Conservation (phyloP, 2,113 vertebrate species). For the Amazona vittata region DNA sequence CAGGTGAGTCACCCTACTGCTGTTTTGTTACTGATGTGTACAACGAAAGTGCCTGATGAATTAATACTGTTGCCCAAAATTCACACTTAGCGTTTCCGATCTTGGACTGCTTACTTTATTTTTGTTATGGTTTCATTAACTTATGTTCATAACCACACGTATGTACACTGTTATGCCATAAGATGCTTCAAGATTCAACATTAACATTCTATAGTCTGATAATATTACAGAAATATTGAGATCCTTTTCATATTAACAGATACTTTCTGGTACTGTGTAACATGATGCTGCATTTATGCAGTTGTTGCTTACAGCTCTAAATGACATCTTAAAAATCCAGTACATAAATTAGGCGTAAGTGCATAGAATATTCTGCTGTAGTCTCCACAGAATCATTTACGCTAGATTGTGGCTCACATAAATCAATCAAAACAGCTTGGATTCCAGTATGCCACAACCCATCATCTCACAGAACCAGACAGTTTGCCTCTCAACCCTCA, state of each 20-base stretch:
- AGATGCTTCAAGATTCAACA: background rate
- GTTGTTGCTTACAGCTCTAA: constrained; percentile 22
- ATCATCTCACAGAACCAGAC: background rate
- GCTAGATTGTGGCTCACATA: background rate
- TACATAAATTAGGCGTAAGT: background rate
- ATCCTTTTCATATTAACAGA: background rate
- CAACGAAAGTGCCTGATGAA: background rate
- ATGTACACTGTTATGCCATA: background rate
- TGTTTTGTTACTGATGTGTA: background rate
- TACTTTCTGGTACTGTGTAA: background rate
- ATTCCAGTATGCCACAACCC: background rate
- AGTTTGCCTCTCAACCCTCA: background rate
- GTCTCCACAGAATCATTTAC: background rate
- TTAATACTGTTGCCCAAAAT: background rate
- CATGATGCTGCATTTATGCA: background rate
- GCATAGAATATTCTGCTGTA: background rate
- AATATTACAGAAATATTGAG: background rate
- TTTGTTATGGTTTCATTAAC: background rate
- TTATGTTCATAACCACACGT: background rate
- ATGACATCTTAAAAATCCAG: constrained; percentile 6
- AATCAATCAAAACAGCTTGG: background rate
- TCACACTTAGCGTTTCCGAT: background rate
- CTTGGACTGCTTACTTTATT: background rate
- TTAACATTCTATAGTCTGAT: background rate
- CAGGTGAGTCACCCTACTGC: background rate